Evolutionary conservation across 2,888 invertebrate genomes (phyloP).

Genomic region (Melipona bicolor): DNA sequence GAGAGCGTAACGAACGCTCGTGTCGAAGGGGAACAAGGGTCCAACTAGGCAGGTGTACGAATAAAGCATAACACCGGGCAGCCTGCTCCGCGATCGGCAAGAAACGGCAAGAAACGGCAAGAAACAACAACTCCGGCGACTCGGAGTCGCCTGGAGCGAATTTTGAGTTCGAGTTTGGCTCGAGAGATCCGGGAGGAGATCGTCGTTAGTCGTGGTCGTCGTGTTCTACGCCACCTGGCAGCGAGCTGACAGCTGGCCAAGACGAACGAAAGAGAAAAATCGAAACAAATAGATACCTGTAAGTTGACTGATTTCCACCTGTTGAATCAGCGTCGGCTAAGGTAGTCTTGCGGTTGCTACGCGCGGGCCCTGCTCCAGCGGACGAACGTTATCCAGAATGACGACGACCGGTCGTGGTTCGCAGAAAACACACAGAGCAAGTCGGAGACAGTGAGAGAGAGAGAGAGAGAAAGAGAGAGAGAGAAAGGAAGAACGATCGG

Average conservation of each 20-base stretch:
- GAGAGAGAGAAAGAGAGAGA: not conserved
- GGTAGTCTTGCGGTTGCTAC: slow-evolving; percentile 63
- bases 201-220: not conserved
- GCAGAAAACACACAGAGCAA: slow-evolving; percentile 28
- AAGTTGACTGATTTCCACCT: slow-evolving; percentile 79
- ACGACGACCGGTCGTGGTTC: slow-evolving; percentile 46
- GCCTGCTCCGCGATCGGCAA: not conserved
- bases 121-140: not conserved
- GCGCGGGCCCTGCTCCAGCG: slow-evolving; percentile 42
- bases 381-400: slow-evolving; percentile 56
- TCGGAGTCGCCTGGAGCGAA: slow-evolving; percentile 11
- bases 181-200: slow-evolving; percentile 25
- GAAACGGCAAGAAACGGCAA: slow-evolving; percentile 7
- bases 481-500: not conserved
- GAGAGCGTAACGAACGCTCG: not conserved
- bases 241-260: slow-evolving; percentile 56
- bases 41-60: slow-evolving; percentile 48
- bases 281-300: slow-evolving; percentile 71
- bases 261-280: slow-evolving; percentile 28
- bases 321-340: slow-evolving; percentile 74
- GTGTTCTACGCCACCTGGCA: slow-evolving; percentile 30
- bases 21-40: slow-evolving; percentile 1
- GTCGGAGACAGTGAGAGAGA: not conserved
- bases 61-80: slow-evolving; percentile 8
- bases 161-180: slow-evolving; percentile 7